These are phyloP conservation scores for Hetaerina titia DNA, from an alignment of 2,888 invertebrate species.

Conservation along the genomic window DNA sequence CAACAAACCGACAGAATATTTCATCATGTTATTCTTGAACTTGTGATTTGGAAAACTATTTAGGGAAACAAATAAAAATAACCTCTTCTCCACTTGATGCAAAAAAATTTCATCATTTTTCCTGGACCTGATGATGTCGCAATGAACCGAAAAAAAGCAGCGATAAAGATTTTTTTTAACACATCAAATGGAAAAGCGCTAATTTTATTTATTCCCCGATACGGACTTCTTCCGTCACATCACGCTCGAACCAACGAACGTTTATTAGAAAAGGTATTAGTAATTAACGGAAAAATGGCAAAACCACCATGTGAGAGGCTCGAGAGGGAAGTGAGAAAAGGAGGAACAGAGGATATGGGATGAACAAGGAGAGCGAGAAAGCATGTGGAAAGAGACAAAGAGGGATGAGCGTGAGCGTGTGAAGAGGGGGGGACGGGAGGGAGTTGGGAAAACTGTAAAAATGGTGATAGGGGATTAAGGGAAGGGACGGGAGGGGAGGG, in stretches of 20 bases:
- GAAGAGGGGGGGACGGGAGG: background rate
- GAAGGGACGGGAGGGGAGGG: background rate
- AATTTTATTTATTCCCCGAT: no score
- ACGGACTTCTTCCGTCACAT: no score
- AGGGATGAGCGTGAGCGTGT: background rate
- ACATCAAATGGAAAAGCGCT: no score
- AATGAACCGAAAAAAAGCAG: no score
- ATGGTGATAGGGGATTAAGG: background rate
- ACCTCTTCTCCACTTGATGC: no score
- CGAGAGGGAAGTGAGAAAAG: background rate
- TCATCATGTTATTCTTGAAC: no score
- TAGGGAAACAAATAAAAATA: no score
- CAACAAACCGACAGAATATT: no score
- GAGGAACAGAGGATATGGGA: background rate
- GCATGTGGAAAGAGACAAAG: no score
- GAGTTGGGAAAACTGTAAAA: background rate
- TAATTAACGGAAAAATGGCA: conserved; percentile 16
- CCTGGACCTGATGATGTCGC: background rate
- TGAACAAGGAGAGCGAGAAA: background rate
- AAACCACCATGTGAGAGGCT: background rate
- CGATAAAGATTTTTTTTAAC: no score
- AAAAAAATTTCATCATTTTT: background rate
- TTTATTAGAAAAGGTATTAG: background rate
- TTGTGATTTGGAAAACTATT: no score
- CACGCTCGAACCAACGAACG: background rate